A percentile compares a stretch with the other conserved stretches of the same genome.
These are phyloP conservation scores for Morus bassanus DNA, from an alignment of 2,797 vertebrate species.

Conservation along the genomic window DNA sequence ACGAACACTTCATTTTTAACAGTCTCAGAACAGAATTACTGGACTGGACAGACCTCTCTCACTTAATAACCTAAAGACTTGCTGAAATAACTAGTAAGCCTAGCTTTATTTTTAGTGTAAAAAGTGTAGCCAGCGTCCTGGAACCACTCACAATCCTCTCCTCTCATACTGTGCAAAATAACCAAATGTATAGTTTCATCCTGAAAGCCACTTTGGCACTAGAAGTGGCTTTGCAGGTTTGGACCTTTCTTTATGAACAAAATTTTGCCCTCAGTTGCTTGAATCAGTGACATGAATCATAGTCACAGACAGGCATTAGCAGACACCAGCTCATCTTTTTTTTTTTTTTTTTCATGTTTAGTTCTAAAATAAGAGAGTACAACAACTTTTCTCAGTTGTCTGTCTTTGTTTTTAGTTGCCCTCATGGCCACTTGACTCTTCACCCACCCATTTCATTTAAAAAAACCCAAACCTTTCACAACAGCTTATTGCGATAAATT, in stretches of 20 bases:
- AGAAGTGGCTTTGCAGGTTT: slow-evolving; percentile 17
- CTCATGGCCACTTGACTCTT: background rate
- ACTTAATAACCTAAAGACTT: slow-evolving; percentile 22
- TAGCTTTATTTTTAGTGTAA: slow-evolving; percentile 31
- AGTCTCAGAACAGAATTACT: slow-evolving; percentile 35
- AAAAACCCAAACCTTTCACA: background rate
- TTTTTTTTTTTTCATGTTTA: background rate
- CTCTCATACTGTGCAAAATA: slow-evolving; percentile 7
- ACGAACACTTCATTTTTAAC: slow-evolving; percentile 34
- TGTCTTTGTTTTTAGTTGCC: background rate
- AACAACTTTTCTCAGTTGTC: background rate
- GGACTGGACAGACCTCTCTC: slow-evolving; percentile 19
- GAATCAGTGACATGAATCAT: background rate
- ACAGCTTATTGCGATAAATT: background rate
- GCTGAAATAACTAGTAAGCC: background rate
- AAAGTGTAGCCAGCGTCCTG: background rate
- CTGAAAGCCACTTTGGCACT: background rate
- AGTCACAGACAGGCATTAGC: background rate
- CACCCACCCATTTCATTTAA: background rate
- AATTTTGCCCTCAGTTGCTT: background rate
- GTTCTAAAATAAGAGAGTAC: background rate
- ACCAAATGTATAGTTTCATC: slow-evolving; percentile 15
- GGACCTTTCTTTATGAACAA: background rate
- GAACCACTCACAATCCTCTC: background rate
- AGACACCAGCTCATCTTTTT: background rate